Conservation (phyloP, 2,797 vertebrate genomes). For the Carapus acus region DNA sequence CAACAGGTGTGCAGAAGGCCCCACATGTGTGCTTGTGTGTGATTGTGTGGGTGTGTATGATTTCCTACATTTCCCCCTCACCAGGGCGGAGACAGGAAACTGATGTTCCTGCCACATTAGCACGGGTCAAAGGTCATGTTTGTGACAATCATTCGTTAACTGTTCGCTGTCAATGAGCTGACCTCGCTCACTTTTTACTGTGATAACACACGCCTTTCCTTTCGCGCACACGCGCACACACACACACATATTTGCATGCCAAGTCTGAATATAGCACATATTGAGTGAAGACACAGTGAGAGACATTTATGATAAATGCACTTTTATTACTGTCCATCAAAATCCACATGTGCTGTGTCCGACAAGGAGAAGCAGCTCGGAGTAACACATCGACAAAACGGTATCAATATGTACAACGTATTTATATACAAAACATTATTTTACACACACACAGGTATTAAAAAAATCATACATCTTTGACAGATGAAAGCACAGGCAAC, state of each 20-base stretch:
- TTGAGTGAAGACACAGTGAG: conserved; percentile 17
- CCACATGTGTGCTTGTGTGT: conserved; percentile 17
- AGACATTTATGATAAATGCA: conserved; percentile 74
- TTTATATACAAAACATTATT: conserved; percentile 71
- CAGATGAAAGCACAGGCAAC: conserved; percentile 67
- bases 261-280: neutral
- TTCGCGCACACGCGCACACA: conserved; percentile 11
- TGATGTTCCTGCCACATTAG: conserved; percentile 45
- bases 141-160: conserved; percentile 45
- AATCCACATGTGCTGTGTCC: conserved; percentile 60
- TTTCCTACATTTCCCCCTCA: conserved; percentile 67
- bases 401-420: conserved; percentile 75
- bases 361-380: conserved; percentile 56
- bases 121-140: conserved; percentile 56
- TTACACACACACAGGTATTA: conserved; percentile 69
- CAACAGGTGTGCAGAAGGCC: conserved; percentile 56
- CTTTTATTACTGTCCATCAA: conserved; percentile 66
- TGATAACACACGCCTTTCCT: too few relatives aligned
- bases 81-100: conserved; percentile 67
- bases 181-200: conserved; percentile 26
- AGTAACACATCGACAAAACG: conserved; percentile 64
- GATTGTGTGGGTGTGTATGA: conserved; percentile 19
- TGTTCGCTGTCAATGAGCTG: conserved; percentile 38
- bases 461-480: conserved; percentile 74
- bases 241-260: conserved; percentile 12